Percentiles rank a stretch among this genome's conserved stretches.
Conservation (phyloP, 2,797 vertebrate species). For the Mormyrops attenuatus region DNA sequence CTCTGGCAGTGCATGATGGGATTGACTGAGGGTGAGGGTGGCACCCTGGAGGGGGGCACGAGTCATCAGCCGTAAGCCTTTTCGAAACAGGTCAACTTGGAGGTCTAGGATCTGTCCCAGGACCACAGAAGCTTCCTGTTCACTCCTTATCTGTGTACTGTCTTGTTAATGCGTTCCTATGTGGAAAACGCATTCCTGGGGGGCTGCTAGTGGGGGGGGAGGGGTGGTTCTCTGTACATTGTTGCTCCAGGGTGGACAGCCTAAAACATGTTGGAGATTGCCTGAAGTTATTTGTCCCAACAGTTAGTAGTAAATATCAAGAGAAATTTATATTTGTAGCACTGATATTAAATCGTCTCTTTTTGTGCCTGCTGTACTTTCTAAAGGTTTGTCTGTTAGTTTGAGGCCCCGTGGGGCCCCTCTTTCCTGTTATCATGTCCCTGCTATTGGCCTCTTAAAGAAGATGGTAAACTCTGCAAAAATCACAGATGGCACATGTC, state of each 20-base stretch:
- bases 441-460: not conserved
- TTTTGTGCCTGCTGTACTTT: not conserved
- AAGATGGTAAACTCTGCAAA: not conserved
- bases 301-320: not conserved
- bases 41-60: slow-evolving; percentile 49
- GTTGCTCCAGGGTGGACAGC: not conserved
- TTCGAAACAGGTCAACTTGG: not conserved
- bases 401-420: not conserved
- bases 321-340: not conserved
- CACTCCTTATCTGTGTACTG: not conserved
- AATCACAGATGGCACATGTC: not conserved
- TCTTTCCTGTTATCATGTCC: not conserved
- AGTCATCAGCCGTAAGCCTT: slow-evolving; percentile 28
- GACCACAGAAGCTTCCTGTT: not conserved
- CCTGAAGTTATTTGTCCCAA: not conserved
- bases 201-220: not conserved
- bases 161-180: not conserved
- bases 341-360: not conserved
- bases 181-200: not conserved
- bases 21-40: slow-evolving; percentile 52
- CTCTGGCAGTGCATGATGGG: slow-evolving; percentile 37
- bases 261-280: not conserved
- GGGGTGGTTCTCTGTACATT: not conserved
- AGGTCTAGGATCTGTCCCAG: not conserved
- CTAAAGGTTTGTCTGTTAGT: not conserved